Base-by-base conservation (phyloP, 2,797 vertebrate species). In the Pampus argenteus region DNA sequence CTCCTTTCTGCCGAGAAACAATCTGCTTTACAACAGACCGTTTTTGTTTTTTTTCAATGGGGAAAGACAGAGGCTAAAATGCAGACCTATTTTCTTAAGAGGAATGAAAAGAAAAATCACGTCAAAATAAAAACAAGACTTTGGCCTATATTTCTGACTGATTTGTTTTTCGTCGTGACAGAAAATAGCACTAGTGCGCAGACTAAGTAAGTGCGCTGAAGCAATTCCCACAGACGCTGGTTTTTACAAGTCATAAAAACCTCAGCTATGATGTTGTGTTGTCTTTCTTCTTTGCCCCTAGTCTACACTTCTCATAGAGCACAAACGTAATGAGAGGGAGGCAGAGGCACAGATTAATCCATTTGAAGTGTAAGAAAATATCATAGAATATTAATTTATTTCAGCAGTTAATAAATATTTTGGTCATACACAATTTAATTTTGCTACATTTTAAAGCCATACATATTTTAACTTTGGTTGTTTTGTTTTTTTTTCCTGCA, bases 111-210 rank as follows among this genome's bases (percentile, higher is more conserved):
- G 75, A 71, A 90, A 90, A 87, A 74, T 84, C 85, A 67, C 45
- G 50, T 72, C 28, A 71, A 83, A 82, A 86, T 71, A 76, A 82
- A 83, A 74, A 17, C 81, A 56, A 85, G 83, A 81, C 81, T 89
- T 79, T 90, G 88, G 85, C 88, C 88, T 89, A 90, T 76, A 92
- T 92, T 90, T 84, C 72, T 82, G 82, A 84, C 71, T 75, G 87
- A 83, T 82, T 81, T 87, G 72, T 88, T 83, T 83, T 82, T 81
- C 78, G 74, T 83, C 50, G 68, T 78, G 88, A 83, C 71, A 83
- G 79, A 88, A 86, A 88, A 87, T 66, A 84, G 81, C 72, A 66
- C 77, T 76, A 67, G 78, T 74, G 81, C 77, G 47, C 80, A 84
- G 82, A 84, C 86, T 68, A 83, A 83, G 76, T 85, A 78, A 86